These are phyloP conservation scores for Megaceryle torquata DNA, from an alignment of 2,113 vertebrate genomes.

Conservation along the genomic window DNA sequence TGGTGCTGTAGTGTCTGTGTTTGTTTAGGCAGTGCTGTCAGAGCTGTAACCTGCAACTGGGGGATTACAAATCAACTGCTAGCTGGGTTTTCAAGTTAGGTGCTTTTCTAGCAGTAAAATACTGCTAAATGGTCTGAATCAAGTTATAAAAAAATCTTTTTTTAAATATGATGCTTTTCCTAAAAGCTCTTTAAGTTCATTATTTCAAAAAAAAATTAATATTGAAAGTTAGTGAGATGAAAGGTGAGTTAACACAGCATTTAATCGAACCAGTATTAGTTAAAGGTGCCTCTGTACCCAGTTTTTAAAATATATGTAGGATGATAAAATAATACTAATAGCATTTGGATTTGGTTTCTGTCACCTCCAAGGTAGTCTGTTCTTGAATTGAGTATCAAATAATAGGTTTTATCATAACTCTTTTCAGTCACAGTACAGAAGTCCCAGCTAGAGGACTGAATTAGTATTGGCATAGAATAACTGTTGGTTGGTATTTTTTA, in stretches of 20 bases:
- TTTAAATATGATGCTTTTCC: background rate
- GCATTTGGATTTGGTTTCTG: background rate
- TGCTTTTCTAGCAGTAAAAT: background rate
- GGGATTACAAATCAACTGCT: background rate
- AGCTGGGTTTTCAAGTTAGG: background rate
- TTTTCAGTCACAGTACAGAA: background rate
- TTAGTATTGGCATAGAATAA: background rate
- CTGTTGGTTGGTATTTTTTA: background rate
- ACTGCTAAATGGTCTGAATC: background rate
- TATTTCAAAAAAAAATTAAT: background rate
- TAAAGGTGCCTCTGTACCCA: background rate
- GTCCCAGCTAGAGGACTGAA: background rate
- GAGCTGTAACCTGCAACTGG: background rate
- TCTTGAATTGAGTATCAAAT: background rate
- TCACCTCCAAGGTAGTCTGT: background rate
- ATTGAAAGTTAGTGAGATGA: background rate
- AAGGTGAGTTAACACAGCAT: background rate
- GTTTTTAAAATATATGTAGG: background rate
- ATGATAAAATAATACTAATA: background rate
- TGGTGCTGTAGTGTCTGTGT: background rate
- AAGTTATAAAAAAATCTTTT: background rate
- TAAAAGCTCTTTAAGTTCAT: background rate
- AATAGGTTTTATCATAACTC: background rate
- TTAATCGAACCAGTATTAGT: background rate
- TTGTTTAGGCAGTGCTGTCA: background rate